phyloP scores from a whole-genome alignment of 1,140 invertebrate genomes.

The Aphaenogaster floridana region DNA sequence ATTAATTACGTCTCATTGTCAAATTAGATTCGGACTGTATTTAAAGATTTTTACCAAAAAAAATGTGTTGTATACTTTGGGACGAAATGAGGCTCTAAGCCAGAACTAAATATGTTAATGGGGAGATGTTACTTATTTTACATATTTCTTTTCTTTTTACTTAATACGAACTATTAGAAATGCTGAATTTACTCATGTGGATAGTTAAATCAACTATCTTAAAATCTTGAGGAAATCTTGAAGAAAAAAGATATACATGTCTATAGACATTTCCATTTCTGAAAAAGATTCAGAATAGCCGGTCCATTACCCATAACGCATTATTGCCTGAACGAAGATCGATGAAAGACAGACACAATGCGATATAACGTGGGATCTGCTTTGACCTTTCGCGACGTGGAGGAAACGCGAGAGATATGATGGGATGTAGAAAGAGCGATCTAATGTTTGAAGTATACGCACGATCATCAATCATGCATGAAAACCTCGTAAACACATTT shows the following conservation, averaged over 20 bases:
- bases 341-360: conserved; percentile 42
- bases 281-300: neutral
- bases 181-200: neutral
- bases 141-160: neutral
- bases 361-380: conserved; percentile 26
- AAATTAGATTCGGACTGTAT: neutral
- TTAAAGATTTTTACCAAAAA: neutral
- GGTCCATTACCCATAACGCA: neutral
- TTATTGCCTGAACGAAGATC: conserved; percentile 44
- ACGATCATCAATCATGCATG: conserved; percentile 46
- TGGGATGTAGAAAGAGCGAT: neutral
- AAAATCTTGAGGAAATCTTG: neutral
- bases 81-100: neutral
- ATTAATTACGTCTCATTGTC: neutral
- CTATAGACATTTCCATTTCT: neutral
- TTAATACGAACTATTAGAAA: neutral
- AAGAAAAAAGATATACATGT: neutral
- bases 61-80: neutral
- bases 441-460: conserved; percentile 33
- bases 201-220: neutral
- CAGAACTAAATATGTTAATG: neutral
- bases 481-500: conserved; percentile 31
- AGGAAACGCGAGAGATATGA: conserved; percentile 22
- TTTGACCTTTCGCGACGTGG: conserved; percentile 21
- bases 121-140: neutral